Conservation (phyloP, 2,113 vertebrate genomes). For the Steatornis caripensis region DNA sequence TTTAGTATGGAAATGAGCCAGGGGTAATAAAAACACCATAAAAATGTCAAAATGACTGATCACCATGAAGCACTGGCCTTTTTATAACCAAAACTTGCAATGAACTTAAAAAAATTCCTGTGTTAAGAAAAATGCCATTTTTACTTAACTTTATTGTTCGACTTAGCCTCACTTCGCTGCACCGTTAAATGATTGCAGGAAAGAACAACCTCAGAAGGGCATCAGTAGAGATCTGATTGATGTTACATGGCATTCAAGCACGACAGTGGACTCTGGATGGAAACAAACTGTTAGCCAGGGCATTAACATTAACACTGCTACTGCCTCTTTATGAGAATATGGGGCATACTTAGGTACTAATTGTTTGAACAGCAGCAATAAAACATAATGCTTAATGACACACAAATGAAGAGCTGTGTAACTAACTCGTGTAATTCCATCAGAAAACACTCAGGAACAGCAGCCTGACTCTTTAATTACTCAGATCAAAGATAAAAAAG, state of each 20-base stretch:
- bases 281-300: neutral
- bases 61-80: neutral
- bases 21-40: constrained; percentile 67
- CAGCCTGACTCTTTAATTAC: constrained; percentile 40
- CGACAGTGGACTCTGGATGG: neutral
- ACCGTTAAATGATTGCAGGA: neutral
- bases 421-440: constrained; percentile 18
- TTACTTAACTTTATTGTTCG: constrained; percentile 18
- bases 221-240: neutral
- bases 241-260: neutral
- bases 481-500: constrained; percentile 30
- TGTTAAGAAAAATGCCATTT: constrained; percentile 38
- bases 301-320: neutral
- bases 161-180: neutral
- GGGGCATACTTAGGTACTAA: constrained; percentile 40
- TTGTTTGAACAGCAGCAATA: constrained; percentile 18
- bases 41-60: constrained; percentile 67
- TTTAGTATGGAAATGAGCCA: constrained; percentile 67
- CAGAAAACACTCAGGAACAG: constrained; percentile 5
- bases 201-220: neutral
- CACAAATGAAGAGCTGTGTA: constrained; percentile 45
- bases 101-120: constrained; percentile 18
- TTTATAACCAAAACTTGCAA: constrained; percentile 46
- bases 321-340: constrained; percentile 2
- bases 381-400: constrained; percentile 34